A percentile compares a stretch with the other conserved stretches of the same genome.
Evolutionary conservation across 2,113 vertebrate species (phyloP).

Genomic region (Chascanopsetta lugubris): DNA sequence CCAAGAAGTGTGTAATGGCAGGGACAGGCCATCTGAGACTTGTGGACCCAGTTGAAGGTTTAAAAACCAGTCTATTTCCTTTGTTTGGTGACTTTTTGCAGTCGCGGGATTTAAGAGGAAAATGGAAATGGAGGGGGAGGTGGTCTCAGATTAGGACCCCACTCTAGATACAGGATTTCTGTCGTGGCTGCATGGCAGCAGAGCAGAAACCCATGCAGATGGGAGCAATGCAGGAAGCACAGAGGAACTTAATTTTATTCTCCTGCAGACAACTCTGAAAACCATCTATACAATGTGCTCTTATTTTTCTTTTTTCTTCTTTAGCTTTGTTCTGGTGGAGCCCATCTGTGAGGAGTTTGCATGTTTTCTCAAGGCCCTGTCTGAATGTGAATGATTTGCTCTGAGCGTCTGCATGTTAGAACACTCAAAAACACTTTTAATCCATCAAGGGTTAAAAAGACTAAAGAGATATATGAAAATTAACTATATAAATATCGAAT

Average conservation of each 20-base stretch:
- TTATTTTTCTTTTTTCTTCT: background rate
- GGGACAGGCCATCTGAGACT: conserved; percentile 5
- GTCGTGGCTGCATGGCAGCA: background rate
- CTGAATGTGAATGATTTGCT: too few species aligned
- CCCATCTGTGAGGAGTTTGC: too few species aligned
- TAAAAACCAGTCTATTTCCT: background rate
- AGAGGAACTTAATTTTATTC: background rate
- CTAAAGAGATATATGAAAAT: too few species aligned
- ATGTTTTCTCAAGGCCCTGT: too few species aligned
- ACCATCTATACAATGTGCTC: background rate
- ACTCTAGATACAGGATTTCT: background rate
- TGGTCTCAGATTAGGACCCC: background rate
- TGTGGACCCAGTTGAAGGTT: background rate
- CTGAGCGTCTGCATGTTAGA: too few species aligned
- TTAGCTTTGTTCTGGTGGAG: too few species aligned
- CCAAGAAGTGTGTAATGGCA: conserved; percentile 2
- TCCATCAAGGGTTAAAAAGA: too few species aligned
- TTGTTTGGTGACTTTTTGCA: background rate
- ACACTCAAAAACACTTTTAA: too few species aligned
- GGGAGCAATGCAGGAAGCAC: background rate
- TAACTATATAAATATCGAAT: too few species aligned
- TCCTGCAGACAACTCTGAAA: background rate
- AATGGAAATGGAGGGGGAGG: background rate
- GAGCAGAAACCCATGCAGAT: background rate
- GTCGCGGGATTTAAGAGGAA: background rate